Evolutionary conservation across 2,797 vertebrate genomes (phyloP).

Genomic region (Halcyon chelicuti): DNA sequence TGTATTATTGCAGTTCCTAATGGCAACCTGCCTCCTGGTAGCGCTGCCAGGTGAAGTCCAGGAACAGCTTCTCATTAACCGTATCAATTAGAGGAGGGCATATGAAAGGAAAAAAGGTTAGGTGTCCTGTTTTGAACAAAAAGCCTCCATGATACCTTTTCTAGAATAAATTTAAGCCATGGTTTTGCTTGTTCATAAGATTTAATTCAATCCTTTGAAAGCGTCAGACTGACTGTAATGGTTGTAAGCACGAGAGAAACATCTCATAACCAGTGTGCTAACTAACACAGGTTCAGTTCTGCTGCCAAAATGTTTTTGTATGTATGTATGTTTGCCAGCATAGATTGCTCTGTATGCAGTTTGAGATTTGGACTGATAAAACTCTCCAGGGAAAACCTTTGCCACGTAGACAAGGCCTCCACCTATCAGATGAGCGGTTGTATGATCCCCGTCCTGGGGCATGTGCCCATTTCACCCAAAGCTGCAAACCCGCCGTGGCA

Average conservation of each 20-base stretch:
- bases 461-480: not conserved
- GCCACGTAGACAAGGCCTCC: not conserved
- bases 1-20: not conserved
- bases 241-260: not conserved
- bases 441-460: fast-evolving
- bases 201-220: not conserved
- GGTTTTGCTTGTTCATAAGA: not conserved
- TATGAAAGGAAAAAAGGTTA: not conserved
- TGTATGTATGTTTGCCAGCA: fast-evolving
- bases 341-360: not conserved
- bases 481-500: fast-evolving
- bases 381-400: not conserved
- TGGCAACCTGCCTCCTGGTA: not conserved
- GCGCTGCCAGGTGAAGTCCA: fast-evolving
- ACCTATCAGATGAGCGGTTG: not conserved
- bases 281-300: not conserved
- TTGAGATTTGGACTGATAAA: not conserved
- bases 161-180: not conserved
- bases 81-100: not conserved
- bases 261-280: not conserved
- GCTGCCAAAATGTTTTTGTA: not conserved
- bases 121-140: not conserved
- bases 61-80: not conserved
- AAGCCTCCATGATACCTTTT: not conserved
- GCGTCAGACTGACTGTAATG: not conserved